Percentiles rank a stretch among this genome's conserved stretches.
phyloP scores from a whole-genome alignment of 2,888 invertebrate genomes.

The Rhagonycha fulva region DNA sequence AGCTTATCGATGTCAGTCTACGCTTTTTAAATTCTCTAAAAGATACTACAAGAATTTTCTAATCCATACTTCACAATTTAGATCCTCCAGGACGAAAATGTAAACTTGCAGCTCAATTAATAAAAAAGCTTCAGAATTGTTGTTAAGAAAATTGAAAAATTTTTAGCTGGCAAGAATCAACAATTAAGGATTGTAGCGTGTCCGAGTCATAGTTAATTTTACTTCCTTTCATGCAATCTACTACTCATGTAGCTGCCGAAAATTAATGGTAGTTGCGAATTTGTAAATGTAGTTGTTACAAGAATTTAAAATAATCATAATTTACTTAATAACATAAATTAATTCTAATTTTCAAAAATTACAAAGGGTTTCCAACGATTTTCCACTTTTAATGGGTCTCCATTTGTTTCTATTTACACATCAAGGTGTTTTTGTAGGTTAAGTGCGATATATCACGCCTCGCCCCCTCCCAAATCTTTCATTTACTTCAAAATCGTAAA shows the following conservation, averaged over 20 bases:
- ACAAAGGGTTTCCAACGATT: neutral
- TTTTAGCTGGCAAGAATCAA: conserved; percentile 2
- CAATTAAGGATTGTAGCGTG: conserved; percentile 13
- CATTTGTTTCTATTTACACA: neutral
- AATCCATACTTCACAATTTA: conserved; percentile 13
- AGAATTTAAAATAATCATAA: conserved; percentile 5
- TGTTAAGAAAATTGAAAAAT: neutral
- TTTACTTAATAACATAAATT: neutral
- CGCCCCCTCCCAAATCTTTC: neutral
- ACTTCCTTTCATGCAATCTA: conserved; percentile 11
- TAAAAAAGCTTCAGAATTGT: too few relatives aligned
- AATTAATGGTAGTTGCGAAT: conserved; percentile 7
- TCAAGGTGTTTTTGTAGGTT: neutral
- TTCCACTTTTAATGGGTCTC: neutral
- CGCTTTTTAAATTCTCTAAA: conserved; percentile 25
- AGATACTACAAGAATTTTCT: conserved; percentile 18
- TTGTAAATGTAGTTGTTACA: conserved; percentile 12
- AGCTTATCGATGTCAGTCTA: conserved; percentile 27
- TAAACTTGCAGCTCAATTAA: neutral
- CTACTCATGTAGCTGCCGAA: conserved; percentile 9
- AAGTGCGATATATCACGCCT: neutral
- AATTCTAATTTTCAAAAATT: neutral
- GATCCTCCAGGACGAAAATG: conserved; percentile 5
- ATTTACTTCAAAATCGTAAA: neutral
- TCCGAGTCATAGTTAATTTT: conserved; percentile 6